Percentiles rank a stretch among this genome's conserved stretches.
Conservation (phyloP, 2,797 vertebrate genomes). For the Cyprinella venusta region DNA sequence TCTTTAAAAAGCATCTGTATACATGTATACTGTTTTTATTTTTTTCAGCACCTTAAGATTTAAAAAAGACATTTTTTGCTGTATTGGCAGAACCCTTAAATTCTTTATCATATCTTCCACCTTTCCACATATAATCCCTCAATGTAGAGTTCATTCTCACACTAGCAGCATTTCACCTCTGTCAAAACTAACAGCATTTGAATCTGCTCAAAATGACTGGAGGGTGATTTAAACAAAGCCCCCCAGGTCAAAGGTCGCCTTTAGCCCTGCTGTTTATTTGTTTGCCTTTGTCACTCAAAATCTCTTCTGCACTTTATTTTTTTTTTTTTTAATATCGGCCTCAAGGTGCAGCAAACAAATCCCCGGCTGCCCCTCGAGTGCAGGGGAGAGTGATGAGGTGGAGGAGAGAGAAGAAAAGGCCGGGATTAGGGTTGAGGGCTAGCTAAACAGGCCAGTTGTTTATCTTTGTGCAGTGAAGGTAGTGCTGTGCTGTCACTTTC, state of each 20-base stretch:
- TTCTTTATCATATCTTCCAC: neutral
- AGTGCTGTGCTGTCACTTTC: slow-evolving; percentile 62
- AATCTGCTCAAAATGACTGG: slow-evolving; percentile 63
- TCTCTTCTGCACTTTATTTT: slow-evolving; percentile 62
- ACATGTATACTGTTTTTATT: neutral
- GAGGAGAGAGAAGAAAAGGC: slow-evolving; percentile 55
- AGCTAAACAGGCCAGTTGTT: slow-evolving; percentile 67
- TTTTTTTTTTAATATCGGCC: slow-evolving; percentile 64
- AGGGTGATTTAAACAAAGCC: slow-evolving; percentile 71
- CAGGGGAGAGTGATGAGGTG: slow-evolving; percentile 52
- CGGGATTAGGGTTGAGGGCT: slow-evolving; percentile 63
- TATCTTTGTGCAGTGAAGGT: slow-evolving; percentile 65
- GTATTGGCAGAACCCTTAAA: neutral
- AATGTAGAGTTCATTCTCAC: slow-evolving; percentile 15
- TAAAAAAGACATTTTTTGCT: neutral
- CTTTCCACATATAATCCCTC: neutral
- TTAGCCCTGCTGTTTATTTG: slow-evolving; percentile 64
- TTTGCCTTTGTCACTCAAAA: slow-evolving; percentile 59
- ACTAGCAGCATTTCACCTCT: slow-evolving; percentile 26
- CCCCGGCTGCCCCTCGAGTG: slow-evolving; percentile 39
- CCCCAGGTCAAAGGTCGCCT: slow-evolving; percentile 68
- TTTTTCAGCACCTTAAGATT: neutral
- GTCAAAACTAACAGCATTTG: slow-evolving; percentile 43
- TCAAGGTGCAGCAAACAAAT: slow-evolving; percentile 67
- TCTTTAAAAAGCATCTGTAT: neutral